Percentiles rank a stretch among this genome's conserved stretches.
Evolutionary conservation across 2,888 invertebrate genomes (phyloP).

Genomic region (Busseola fusca): DNA sequence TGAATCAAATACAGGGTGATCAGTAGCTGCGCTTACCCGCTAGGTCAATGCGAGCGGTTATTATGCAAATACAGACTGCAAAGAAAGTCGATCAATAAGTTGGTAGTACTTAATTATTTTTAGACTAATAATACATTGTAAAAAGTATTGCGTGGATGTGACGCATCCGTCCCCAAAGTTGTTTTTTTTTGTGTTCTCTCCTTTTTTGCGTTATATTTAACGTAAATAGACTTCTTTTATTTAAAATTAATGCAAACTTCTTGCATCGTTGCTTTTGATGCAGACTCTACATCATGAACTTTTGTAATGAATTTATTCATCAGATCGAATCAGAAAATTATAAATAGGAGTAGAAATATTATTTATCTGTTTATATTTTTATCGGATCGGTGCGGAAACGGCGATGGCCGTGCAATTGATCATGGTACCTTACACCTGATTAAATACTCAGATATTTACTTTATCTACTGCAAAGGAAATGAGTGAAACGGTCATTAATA

Average conservation of each 20-base stretch:
- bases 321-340: constrained; percentile 50
- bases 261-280: neutral
- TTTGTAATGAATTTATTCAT: constrained; percentile 31
- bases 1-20: constrained; percentile 10
- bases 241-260: neutral
- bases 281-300: constrained; percentile 21
- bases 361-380: constrained; percentile 52
- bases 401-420: constrained; percentile 43
- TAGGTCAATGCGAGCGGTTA: neutral
- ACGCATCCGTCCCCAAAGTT: too few species aligned
- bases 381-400: constrained; percentile 42
- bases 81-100: neutral
- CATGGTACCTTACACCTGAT: constrained; percentile 48
- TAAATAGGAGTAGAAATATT: constrained; percentile 49
- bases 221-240: too few species aligned
- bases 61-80: constrained; percentile 5
- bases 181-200: too few species aligned
- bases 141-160: neutral
- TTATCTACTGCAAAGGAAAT: constrained; percentile 50
- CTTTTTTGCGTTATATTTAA: too few species aligned
- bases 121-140: neutral
- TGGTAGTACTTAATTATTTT: neutral
- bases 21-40: constrained; percentile 2
- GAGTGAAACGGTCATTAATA: constrained; percentile 38
- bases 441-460: constrained; percentile 45